Evolutionary conservation across 2,113 vertebrate genomes (phyloP), one percentile per base, ranked within the genome.

Genomic region (Ornithorhynchus anatinus): DNA sequence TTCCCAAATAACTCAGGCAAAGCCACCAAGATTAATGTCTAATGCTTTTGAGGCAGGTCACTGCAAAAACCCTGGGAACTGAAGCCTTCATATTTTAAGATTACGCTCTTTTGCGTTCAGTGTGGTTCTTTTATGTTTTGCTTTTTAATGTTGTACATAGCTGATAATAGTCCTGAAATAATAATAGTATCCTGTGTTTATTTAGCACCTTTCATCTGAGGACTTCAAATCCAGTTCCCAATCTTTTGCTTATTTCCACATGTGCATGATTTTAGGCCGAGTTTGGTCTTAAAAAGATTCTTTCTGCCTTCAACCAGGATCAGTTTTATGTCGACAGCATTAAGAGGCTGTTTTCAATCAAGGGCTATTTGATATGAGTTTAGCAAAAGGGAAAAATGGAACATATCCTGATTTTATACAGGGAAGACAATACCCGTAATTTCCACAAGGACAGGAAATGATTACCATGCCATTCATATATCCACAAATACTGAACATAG

Each of bases 271-370:
- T 88, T 79, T 68, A 75, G 59, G 83, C 36, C 31, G 32, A 75
- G 37, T 50, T 75, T 85, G 60, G 69, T 73, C 70, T 71, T 57
- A 76, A 75, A 82, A 81, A 84, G 60, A 74, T 77, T 43, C 86
- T 73, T 79, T 81, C 70, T 76, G 72, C 72, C 44, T 58, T 40
- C 57, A 83, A 84, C 65, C 74, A 35, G 58, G 57, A 51, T 79
- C 88, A 59, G 78, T 88, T 89, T 91, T 79, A 81, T 62, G 77
- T 73, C 66, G n/a, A 74, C 59, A 73, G 47, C 58, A 59, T 82
- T 78, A 84, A 69, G 73, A 84, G 67, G n/a, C 58, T 73, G 80
- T 81, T 88, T 86, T 87, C 72, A 79, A 66, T 85, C 77, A 74
- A 74, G 82, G 74, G 64, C 33, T 8, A 2, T 72, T 80, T 82